Evolutionary conservation across 2,888 invertebrate species (phyloP), one percentile per base, ranked within the genome.

Genomic region (Platynereis dumerilii): DNA sequence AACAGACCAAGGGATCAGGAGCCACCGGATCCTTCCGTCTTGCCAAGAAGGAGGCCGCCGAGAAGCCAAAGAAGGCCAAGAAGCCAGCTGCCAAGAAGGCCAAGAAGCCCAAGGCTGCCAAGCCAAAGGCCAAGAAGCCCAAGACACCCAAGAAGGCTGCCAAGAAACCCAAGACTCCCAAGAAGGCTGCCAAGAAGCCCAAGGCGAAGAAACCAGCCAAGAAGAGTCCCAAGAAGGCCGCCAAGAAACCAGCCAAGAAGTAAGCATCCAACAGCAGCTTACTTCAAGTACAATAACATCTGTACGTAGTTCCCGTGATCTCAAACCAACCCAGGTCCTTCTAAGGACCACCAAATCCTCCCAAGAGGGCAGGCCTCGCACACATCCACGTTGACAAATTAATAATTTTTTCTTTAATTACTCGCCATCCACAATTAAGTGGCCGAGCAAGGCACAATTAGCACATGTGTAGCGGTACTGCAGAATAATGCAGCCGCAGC

Each of bases 1-100:
- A 80, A 22, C 82, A 78, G 61, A 74, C 74, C 54, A 79, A 79
- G 58, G 79, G 79, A 1, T 74, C 75, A 53, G 79, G 79, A 5
- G 79, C 78, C 10, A 70, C 71, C 27, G 79, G 79, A 10, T 76
- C 77, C 24, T 80, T 79, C 69, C 74, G 74, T 39, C 60, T 79
- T 17, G 66, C 71, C 56, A 64, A 64, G 58, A 48, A 58, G 5
- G 55, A 64, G 64, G 58, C 58, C 39, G 28, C 48, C 29, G 57
- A 57, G 63, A 58, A 44, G 59, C 24, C 20, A 12, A 26, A 24
- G 20, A 61, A 61, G 61, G 48, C 26, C 26, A 59, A 59, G 59
- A 59, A 59, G 59, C 44, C 44, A 5, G 26, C n/a, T 20, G 45
- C 44, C 44, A 63, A 63, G 64, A 56, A 56, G 48, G 58, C 56